phyloP scores from a whole-genome alignment of 2,888 invertebrate species.

The Barypeithes pellucidus region DNA sequence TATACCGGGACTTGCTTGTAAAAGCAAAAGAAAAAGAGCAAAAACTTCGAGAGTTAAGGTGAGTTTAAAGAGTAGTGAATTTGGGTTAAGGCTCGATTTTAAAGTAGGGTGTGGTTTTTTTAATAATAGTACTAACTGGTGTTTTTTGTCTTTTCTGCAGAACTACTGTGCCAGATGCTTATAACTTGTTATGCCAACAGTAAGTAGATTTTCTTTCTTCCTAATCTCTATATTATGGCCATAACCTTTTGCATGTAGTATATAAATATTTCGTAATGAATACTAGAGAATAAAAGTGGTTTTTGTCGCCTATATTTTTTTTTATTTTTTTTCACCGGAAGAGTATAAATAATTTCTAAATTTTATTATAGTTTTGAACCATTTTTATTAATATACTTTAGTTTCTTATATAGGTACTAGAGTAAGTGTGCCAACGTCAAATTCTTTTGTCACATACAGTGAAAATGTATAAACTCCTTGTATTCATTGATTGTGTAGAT shows the following conservation, averaged over 20 bases:
- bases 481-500: too few species aligned
- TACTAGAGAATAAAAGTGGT: too few species aligned
- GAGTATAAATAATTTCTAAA: too few species aligned
- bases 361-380: too few species aligned
- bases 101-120: conserved; percentile 55
- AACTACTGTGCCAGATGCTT: conserved; percentile 74
- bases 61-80: conserved; percentile 54
- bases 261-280: not conserved
- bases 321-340: too few species aligned
- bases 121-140: conserved; percentile 64
- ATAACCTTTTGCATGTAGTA: conserved; percentile 26
- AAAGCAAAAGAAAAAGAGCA: conserved; percentile 84
- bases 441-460: too few species aligned
- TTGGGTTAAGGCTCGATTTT: conserved; percentile 41
- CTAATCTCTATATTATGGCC: conserved; percentile 18
- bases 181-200: conserved; percentile 76
- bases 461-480: too few species aligned
- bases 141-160: conserved; percentile 69
- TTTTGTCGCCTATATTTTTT: too few species aligned
- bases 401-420: too few species aligned
- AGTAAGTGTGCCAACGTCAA: too few species aligned
- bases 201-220: conserved; percentile 69
- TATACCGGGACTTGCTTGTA: conserved; percentile 80
- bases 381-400: too few species aligned
- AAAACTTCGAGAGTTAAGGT: conserved; percentile 86